A percentile compares a stretch with the other conserved stretches of the same genome.
Evolutionary conservation across 1,140 invertebrate genomes (phyloP).

Genomic region (Drosophila eugracilis): DNA sequence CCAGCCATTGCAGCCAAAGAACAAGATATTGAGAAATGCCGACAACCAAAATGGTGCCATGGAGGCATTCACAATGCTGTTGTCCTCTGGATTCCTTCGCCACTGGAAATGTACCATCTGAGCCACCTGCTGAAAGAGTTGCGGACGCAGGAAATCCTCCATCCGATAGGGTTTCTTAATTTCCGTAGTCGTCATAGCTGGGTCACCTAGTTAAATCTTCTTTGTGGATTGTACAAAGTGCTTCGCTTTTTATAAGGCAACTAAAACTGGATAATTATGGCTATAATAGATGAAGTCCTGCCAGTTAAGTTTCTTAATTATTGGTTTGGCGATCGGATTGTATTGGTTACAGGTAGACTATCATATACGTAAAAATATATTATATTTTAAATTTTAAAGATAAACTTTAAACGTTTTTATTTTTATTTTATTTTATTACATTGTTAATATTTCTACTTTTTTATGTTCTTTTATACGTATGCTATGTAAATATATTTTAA

Average conservation of each 20-base stretch:
- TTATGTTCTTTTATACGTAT: too few relatives aligned
- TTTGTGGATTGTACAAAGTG: background rate
- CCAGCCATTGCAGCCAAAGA: slow-evolving; percentile 15
- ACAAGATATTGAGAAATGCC: slow-evolving; percentile 7
- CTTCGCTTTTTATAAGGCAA: slow-evolving; percentile 6
- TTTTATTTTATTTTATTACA: too few relatives aligned
- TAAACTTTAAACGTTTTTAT: too few relatives aligned
- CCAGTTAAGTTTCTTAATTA: slow-evolving; percentile 17
- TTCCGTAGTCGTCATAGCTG: slow-evolving; percentile 9
- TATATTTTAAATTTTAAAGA: too few relatives aligned
- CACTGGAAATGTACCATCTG: slow-evolving; percentile 24
- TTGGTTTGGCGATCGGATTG: slow-evolving; percentile 4
- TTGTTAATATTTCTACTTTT: too few relatives aligned
- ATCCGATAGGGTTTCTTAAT: slow-evolving; percentile 12
- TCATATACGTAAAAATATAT: too few relatives aligned
- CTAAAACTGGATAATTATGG: slow-evolving; percentile 1
- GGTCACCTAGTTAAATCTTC: background rate
- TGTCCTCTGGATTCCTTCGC: slow-evolving; percentile 15
- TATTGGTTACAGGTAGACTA: background rate
- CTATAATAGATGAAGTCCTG: slow-evolving; percentile 7
- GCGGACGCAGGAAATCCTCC: slow-evolving; percentile 33
- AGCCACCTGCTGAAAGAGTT: slow-evolving; percentile 3
- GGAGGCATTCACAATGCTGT: slow-evolving; percentile 29
- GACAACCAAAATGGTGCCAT: background rate
- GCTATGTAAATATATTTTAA: too few relatives aligned